Conservation (phyloP, 2,797 vertebrate genomes). For the Parauchenoglanis ngamensis region DNA sequence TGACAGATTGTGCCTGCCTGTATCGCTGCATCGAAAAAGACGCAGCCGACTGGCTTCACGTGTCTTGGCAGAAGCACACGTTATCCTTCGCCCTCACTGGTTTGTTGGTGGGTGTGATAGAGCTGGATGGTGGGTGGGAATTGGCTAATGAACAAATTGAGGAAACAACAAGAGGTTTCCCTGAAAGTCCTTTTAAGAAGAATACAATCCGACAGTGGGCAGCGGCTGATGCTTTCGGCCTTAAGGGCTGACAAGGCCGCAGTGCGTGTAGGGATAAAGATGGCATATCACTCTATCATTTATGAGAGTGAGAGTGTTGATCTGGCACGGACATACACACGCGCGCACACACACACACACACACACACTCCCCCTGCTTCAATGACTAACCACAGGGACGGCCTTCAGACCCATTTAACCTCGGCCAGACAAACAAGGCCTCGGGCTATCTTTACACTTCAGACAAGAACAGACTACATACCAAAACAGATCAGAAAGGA, state of each 20-base stretch:
- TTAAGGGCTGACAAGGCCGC: conserved; percentile 20
- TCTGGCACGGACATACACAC: neutral
- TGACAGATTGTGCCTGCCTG: neutral
- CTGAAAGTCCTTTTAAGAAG: neutral
- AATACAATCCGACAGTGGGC: conserved; percentile 5
- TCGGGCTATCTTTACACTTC: conserved; percentile 27
- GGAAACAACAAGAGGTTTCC: neutral
- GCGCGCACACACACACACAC: neutral
- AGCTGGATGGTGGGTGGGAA: neutral
- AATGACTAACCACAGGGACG: conserved; percentile 22
- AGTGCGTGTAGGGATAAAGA: conserved; percentile 22
- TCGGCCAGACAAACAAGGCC: conserved; percentile 30
- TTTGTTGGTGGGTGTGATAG: neutral
- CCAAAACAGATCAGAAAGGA: neutral
- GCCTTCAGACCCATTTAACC: conserved; percentile 40
- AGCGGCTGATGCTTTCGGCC: neutral
- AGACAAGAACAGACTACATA: conserved; percentile 1
- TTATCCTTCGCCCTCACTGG: neutral
- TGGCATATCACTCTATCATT: conserved; percentile 27
- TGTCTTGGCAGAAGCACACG: neutral
- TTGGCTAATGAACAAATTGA: neutral
- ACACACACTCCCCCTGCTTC: conserved; percentile 4
- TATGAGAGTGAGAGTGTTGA: conserved; percentile 19
- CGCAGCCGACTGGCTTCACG: neutral
- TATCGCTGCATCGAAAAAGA: neutral